A percentile compares a stretch with the other conserved stretches of the same genome.
Conservation (phyloP, 2,888 invertebrate genomes). For the Pyrochroa serraticornis region DNA sequence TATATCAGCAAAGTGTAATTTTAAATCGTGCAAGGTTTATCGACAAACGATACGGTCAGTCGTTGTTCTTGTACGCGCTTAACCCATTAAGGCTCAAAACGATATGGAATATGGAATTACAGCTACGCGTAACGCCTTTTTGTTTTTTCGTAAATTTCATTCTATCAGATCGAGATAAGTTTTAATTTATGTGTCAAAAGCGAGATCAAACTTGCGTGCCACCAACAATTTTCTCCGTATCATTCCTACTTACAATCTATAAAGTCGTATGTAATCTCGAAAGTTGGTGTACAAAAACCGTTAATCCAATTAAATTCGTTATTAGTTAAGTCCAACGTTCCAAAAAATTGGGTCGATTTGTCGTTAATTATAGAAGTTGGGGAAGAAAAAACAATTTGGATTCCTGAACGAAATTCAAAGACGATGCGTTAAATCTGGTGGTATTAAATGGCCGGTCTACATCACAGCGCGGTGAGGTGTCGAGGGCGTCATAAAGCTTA, state of each 20-base stretch:
- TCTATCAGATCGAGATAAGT: constrained; percentile 22
- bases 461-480: constrained; percentile 19
- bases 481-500: constrained; percentile 36
- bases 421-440: background rate
- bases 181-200: constrained; percentile 24
- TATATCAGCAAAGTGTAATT: constrained; percentile 37
- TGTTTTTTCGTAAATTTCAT: constrained; percentile 30
- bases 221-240: background rate
- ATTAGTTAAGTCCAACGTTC: too few species aligned
- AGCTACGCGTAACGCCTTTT: constrained; percentile 21
- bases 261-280: too few species aligned
- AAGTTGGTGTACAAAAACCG: too few species aligned
- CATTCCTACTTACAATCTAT: too few species aligned
- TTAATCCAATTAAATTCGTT: too few species aligned
- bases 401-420: too few species aligned
- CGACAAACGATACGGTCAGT: constrained; percentile 28
- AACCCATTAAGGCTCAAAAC: constrained; percentile 37
- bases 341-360: too few species aligned
- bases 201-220: constrained; percentile 16
- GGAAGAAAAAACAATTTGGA: too few species aligned
- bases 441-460: constrained; percentile 13
- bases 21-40: constrained; percentile 25
- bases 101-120: constrained; percentile 34
- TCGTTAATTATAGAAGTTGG: too few species aligned
- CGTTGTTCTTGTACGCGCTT: constrained; percentile 25